Conservation (phyloP, 1,140 invertebrate genomes). For the Papilio dardanus region DNA sequence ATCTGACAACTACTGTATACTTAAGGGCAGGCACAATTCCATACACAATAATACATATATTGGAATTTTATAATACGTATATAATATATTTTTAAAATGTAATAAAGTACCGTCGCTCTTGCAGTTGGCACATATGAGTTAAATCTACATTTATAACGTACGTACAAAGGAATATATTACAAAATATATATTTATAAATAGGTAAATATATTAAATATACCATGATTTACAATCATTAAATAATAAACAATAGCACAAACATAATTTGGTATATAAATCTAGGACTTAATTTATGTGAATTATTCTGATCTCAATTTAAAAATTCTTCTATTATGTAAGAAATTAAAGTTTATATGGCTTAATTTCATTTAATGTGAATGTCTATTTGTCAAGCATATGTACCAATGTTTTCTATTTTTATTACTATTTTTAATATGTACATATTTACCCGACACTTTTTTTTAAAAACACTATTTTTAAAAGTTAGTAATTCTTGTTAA, state of each 20-base stretch:
- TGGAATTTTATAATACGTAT: background rate
- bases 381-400: too few relatives aligned
- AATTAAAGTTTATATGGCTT: too few relatives aligned
- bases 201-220: slow-evolving; percentile 17
- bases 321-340: too few relatives aligned
- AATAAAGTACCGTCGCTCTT: slow-evolving; percentile 25
- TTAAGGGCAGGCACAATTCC: background rate
- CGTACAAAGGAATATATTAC: slow-evolving; percentile 33
- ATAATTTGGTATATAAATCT: slow-evolving; percentile 22
- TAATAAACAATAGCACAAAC: slow-evolving; percentile 24
- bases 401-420: too few relatives aligned
- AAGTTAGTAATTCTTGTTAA: too few relatives aligned
- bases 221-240: slow-evolving; percentile 36
- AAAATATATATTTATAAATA: slow-evolving; percentile 32
- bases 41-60: background rate
- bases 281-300: slow-evolving; percentile 28
- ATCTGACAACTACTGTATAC: too few relatives aligned
- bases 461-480: too few relatives aligned
- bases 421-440: too few relatives aligned
- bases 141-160: slow-evolving; percentile 26
- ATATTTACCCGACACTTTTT: too few relatives aligned
- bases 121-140: slow-evolving; percentile 24
- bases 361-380: too few relatives aligned
- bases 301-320: background rate
- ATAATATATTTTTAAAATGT: slow-evolving; percentile 3